A percentile compares a stretch with the other conserved stretches of the same genome.
Evolutionary conservation across 2,113 vertebrate genomes (phyloP).

Genomic region (Neofelis nebulosa): DNA sequence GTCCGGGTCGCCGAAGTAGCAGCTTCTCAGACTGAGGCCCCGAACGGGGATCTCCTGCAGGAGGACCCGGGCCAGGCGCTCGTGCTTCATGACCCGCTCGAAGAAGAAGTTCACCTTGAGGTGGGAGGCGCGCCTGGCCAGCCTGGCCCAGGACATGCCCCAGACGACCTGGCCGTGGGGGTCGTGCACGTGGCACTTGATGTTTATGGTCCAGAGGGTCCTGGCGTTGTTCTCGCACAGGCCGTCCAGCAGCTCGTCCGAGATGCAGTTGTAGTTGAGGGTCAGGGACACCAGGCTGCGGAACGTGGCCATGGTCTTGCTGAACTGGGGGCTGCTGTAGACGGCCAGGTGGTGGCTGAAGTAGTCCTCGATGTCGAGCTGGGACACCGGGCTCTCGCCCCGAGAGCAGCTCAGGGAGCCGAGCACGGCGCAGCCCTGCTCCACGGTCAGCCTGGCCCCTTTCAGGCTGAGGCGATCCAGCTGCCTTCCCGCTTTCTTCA

Average conservation of each 20-base stretch:
- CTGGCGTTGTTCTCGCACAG: slow-evolving; percentile 70
- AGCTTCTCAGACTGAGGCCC: slow-evolving; percentile 83
- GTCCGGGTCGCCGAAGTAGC: slow-evolving; percentile 83
- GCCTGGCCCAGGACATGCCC: slow-evolving; percentile 83
- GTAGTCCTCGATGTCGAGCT: slow-evolving; percentile 86
- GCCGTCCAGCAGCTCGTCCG: slow-evolving; percentile 82
- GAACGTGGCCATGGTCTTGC: slow-evolving; percentile 80
- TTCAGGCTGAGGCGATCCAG: slow-evolving; percentile 83
- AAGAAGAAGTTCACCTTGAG: slow-evolving; percentile 85
- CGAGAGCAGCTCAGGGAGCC: slow-evolving; percentile 78
- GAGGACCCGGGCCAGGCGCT: slow-evolving; percentile 82
- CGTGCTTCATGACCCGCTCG: slow-evolving; percentile 81
- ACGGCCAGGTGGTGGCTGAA: slow-evolving; percentile 81
- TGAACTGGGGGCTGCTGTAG: slow-evolving; percentile 82
- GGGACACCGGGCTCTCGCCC: slow-evolving; percentile 57
- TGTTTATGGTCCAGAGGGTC: slow-evolving; percentile 81
- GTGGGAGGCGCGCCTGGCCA: slow-evolving; percentile 77
- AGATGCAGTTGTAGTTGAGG: slow-evolving; percentile 87
- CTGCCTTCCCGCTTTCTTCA: slow-evolving; percentile 79
- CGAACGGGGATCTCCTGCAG: slow-evolving; percentile 83
- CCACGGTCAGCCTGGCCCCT: slow-evolving; percentile 82
- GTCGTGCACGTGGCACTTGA: slow-evolving; percentile 85
- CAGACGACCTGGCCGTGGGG: slow-evolving; percentile 82
- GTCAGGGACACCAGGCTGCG: slow-evolving; percentile 76
- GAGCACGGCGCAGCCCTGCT: slow-evolving; percentile 84